These are phyloP conservation scores for Idaea dimidiata DNA, from an alignment of 2,888 invertebrate genomes.

Conservation along the genomic window DNA sequence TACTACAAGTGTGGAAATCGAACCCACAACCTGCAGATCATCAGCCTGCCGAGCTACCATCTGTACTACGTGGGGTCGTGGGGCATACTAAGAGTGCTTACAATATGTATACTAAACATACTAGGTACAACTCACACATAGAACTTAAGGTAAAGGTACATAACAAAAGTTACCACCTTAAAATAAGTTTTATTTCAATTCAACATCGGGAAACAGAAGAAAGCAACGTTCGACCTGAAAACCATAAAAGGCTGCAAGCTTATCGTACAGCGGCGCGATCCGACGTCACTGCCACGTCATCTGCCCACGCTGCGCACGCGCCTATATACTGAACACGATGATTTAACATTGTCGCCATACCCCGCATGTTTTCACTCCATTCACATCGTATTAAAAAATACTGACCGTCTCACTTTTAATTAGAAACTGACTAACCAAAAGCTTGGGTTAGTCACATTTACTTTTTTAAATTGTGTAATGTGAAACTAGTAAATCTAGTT, in stretches of 20 bases:
- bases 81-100: no score
- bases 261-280: conserved; percentile 30
- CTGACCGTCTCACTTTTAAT: conserved; percentile 7
- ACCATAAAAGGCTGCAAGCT: conserved; percentile 36
- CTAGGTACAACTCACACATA: no score
- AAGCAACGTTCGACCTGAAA: conserved; percentile 2
- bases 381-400: conserved; percentile 12
- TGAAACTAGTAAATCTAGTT: no score
- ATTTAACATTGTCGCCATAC: conserved; percentile 67
- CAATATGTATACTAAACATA: no score
- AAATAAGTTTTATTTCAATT: no score
- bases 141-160: no score
- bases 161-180: no score
- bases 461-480: background rate
- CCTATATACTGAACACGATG: conserved; percentile 49
- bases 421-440: background rate
- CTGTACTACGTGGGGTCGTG: no score
- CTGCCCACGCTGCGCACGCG: conserved; percentile 35
- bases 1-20: no score
- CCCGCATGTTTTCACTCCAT: conserved; percentile 45
- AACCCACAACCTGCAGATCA: no score
- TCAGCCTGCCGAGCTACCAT: no score
- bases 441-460: background rate
- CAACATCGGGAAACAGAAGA: no score
- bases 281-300: conserved; percentile 31